A percentile compares a stretch with the other conserved stretches of the same genome.
Conservation (phyloP, 2,113 vertebrate genomes). For the Brienomyrus longianalis region DNA sequence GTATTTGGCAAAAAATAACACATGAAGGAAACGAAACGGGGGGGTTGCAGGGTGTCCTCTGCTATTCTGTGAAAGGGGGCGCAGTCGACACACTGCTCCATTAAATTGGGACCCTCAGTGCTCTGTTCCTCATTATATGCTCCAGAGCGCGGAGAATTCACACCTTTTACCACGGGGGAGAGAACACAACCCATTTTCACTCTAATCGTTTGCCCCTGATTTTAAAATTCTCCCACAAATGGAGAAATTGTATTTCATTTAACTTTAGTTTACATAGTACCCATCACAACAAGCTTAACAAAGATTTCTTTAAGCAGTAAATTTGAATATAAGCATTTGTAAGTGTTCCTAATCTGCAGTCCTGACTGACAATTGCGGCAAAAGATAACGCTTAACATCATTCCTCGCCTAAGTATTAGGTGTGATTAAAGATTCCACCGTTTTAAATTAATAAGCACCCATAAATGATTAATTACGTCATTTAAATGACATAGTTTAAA, state of each 20-base stretch:
- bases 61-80: neutral
- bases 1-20: constrained; percentile 1
- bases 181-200: neutral
- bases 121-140: neutral
- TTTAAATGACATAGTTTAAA: neutral
- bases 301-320: neutral
- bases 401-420: neutral
- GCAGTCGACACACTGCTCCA: neutral
- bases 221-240: neutral
- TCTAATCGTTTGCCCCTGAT: neutral
- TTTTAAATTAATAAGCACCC: neutral
- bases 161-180: neutral
- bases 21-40: neutral
- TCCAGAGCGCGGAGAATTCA: neutral
- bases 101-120: neutral
- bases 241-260: neutral
- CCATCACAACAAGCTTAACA: neutral
- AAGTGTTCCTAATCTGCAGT: neutral
- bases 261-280: neutral
- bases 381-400: neutral
- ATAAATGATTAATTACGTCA: neutral
- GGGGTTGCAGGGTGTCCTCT: neutral
- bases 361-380: neutral
- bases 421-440: neutral
- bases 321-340: neutral